These are phyloP conservation scores for Chouioia cunea DNA, from an alignment of 2,888 invertebrate genomes.

Conservation along the genomic window DNA sequence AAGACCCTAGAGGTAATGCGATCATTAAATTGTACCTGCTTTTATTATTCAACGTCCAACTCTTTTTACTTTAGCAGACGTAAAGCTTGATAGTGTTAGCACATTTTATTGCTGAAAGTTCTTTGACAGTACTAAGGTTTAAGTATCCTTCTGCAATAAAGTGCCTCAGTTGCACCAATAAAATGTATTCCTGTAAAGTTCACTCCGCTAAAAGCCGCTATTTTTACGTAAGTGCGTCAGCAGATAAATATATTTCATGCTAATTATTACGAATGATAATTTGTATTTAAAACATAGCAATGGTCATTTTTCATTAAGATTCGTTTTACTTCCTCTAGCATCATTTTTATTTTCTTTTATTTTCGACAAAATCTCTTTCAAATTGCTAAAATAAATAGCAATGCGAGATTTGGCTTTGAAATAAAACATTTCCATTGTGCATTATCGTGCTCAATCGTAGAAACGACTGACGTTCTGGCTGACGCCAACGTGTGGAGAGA, in stretches of 20 bases:
- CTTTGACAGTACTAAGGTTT: slow-evolving; percentile 4
- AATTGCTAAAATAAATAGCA: not conserved
- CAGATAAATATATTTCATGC: too few relatives aligned
- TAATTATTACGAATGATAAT: too few relatives aligned
- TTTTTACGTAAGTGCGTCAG: not conserved
- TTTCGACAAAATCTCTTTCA: too few relatives aligned
- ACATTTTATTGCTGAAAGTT: slow-evolving; percentile 32
- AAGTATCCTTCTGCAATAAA: slow-evolving; percentile 30
- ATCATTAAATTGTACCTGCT: too few relatives aligned
- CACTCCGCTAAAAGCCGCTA: slow-evolving; percentile 4
- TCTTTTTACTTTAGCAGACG: slow-evolving; percentile 17
- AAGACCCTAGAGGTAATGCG: too few relatives aligned
- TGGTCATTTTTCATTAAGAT: too few relatives aligned
- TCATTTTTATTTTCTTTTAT: too few relatives aligned
- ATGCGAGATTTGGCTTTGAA: not conserved
- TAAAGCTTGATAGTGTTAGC: slow-evolving; percentile 24
- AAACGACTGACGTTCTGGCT: slow-evolving; percentile 15
- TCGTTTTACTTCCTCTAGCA: too few relatives aligned
- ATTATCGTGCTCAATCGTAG: slow-evolving; percentile 13
- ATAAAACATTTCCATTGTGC: slow-evolving; percentile 36
- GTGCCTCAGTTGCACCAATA: slow-evolving; percentile 31
- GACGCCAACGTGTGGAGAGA: not conserved
- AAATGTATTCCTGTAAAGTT: slow-evolving; percentile 28
- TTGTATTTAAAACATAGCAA: too few relatives aligned
- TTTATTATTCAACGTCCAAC: not conserved